phyloP scores from a whole-genome alignment of 2,888 invertebrate species.

The Tubulanus polymorphus region DNA sequence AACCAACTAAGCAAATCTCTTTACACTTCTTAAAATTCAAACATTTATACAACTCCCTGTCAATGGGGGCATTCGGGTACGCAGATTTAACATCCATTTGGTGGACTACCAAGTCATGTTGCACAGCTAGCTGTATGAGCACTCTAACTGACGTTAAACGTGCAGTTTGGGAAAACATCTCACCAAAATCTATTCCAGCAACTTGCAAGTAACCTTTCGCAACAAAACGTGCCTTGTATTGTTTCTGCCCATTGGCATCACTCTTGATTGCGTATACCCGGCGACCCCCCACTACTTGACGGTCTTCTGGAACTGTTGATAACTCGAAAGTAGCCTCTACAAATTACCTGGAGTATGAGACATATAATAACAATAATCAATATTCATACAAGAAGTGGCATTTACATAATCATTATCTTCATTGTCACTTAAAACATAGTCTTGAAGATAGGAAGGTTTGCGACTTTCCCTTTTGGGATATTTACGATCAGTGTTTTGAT shows the following conservation, averaged over 20 bases:
- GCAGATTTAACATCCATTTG: constrained; percentile 22
- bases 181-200: constrained; percentile 19
- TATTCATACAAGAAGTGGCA: constrained; percentile 3
- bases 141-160: constrained; percentile 16
- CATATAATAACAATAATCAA: constrained; percentile 19
- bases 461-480: neutral
- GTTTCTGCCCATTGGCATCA: constrained; percentile 9
- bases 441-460: constrained; percentile 11
- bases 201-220: constrained; percentile 21
- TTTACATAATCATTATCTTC: constrained; percentile 9
- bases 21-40: too few relatives aligned
- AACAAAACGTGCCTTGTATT: constrained; percentile 21
- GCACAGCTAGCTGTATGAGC: constrained; percentile 19
- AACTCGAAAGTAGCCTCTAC: constrained; percentile 19
- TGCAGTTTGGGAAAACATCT: constrained; percentile 24
- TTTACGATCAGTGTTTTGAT: too few relatives aligned
- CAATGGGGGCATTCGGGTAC: constrained; percentile 21
- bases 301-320: constrained; percentile 14
- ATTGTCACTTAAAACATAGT: constrained; percentile 11
- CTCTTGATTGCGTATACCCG: constrained; percentile 20
- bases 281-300: constrained; percentile 13
- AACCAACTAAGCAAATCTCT: too few relatives aligned
- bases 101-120: constrained; percentile 17
- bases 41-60: constrained; percentile 20
- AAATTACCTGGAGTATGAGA: constrained; percentile 13